Conservation (phyloP, 2,113 vertebrate genomes). For the Callipepla californica region DNA sequence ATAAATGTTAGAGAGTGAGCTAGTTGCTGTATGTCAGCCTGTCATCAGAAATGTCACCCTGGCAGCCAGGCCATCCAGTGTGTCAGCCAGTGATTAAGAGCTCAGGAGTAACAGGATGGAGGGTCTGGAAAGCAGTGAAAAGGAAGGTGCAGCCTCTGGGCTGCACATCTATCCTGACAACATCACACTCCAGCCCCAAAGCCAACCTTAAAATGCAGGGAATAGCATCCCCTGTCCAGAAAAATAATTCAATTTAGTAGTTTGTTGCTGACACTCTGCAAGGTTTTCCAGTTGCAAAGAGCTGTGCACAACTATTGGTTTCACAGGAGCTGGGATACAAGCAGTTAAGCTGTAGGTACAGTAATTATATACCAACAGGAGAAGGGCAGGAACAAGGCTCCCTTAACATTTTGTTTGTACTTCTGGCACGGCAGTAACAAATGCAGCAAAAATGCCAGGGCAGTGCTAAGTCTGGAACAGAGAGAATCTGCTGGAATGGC, state of each 20-base stretch:
- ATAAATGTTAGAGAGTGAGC: neutral
- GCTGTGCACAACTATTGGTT: neutral
- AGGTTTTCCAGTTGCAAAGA: neutral
- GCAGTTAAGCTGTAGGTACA: neutral
- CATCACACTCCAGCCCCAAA: neutral
- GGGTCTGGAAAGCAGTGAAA: neutral
- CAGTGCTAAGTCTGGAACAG: neutral
- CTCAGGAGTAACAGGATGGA: neutral
- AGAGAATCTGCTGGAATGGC: neutral
- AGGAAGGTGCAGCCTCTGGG: neutral
- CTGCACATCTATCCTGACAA: neutral
- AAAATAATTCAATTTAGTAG: neutral
- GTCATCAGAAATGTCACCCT: neutral
- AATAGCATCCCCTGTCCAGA: neutral
- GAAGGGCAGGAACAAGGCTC: neutral
- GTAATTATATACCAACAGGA: neutral
- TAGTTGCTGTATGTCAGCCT: neutral
- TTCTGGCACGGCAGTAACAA: neutral
- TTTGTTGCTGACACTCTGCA: neutral
- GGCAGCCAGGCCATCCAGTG: neutral
- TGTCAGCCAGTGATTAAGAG: neutral
- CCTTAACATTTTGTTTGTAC: neutral
- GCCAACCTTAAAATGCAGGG: neutral
- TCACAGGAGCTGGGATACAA: neutral
- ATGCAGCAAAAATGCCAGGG: neutral